These are phyloP conservation scores for Centropus unirufus DNA, from an alignment of 2,113 vertebrate species.

Conservation along the genomic window DNA sequence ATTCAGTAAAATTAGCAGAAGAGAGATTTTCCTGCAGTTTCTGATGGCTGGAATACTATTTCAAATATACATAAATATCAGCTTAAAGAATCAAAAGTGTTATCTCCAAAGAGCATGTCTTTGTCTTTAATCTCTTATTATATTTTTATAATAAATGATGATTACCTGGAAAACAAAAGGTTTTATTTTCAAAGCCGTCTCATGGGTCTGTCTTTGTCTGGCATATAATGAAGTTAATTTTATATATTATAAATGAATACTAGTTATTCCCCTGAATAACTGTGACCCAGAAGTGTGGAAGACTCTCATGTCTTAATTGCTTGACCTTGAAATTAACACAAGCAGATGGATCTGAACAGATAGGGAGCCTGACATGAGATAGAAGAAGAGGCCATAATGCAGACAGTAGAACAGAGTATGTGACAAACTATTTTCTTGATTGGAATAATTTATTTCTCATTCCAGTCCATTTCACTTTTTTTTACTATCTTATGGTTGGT, in stretches of 20 bases:
- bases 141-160: background rate
- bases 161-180: background rate
- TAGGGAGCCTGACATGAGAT: background rate
- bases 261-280: background rate
- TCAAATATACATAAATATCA: background rate
- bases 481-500: background rate
- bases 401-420: background rate
- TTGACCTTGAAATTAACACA: conserved; percentile 18
- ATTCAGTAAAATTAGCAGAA: background rate
- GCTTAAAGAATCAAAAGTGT: background rate
- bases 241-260: background rate
- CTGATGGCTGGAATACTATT: background rate
- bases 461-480: background rate
- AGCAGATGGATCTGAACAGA: background rate
- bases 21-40: background rate
- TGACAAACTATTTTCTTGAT: background rate
- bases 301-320: conserved; percentile 6
- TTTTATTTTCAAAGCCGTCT: background rate
- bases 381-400: background rate
- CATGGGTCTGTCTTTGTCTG: background rate
- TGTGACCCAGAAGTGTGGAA: background rate
- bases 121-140: background rate
- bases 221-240: conserved; percentile 2
- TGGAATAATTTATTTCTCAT: background rate
- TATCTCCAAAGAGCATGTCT: background rate